phyloP scores from a whole-genome alignment of 2,113 vertebrate species.

The Crotalus tigris region DNA sequence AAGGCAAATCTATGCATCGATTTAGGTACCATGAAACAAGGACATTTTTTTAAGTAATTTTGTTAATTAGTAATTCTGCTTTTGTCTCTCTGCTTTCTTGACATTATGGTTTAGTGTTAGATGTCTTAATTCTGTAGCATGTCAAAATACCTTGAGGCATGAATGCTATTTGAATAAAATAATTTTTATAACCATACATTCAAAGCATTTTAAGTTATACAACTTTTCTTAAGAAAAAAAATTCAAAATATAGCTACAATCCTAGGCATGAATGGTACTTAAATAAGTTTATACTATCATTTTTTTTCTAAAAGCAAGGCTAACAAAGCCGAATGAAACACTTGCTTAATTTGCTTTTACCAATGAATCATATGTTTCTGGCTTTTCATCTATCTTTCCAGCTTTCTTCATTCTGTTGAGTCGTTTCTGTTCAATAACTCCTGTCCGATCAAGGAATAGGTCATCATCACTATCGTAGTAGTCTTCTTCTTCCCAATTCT shows the following conservation, averaged over 20 bases:
- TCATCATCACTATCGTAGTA: conserved; percentile 98
- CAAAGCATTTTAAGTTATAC: background rate
- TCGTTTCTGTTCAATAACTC: conserved; percentile 91
- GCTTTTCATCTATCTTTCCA: conserved; percentile 89
- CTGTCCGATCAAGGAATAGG: conserved; percentile 93
- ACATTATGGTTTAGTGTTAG: background rate
- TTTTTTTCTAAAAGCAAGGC: background rate
- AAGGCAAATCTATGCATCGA: background rate
- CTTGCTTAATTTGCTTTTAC: conserved; percentile 62
- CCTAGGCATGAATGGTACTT: background rate
- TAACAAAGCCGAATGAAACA: background rate
- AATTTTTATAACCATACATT: background rate
- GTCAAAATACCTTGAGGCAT: background rate
- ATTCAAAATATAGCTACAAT: background rate
- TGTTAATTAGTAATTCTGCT: background rate
- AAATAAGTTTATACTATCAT: background rate
- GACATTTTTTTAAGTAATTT: background rate
- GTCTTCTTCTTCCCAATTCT: conserved; percentile 98
- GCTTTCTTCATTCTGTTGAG: conserved; percentile 94
- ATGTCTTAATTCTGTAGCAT: background rate
- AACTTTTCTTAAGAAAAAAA: background rate
- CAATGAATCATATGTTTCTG: conserved; percentile 90
- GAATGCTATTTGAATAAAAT: background rate
- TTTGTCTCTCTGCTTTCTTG: background rate
- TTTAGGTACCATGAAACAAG: background rate